Base-by-base conservation (phyloP, 2,113 vertebrate genomes). In the Condylura cristata region DNA sequence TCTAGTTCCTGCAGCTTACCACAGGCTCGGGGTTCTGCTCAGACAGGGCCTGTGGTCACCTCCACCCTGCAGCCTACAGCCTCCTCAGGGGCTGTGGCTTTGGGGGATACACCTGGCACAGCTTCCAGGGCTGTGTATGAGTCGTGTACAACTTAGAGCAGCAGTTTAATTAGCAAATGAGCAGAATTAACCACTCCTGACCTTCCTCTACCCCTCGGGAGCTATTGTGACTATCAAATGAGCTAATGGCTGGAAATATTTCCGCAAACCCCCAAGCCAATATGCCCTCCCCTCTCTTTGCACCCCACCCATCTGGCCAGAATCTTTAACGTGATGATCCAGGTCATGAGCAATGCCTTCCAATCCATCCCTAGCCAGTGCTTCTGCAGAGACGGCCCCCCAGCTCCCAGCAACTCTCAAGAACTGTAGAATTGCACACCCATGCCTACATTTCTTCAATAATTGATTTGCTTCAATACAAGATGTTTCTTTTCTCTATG, bases 211-310 rank as follows among this genome's bases (percentile, higher is more conserved):
- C 30, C 20, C 66, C 30, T 32, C 66, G 70, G 91, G 66, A 95
- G 56, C 76, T 66, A 39, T 58, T 24, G 37, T 71, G 61, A 92
- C 61, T 61, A 89, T 61, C 81, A 76, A 20, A 58, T 51, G 82
- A 93, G 30, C 91, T 79, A 74, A 93, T 58, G 26, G 70, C 90
- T 68, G 72, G 51, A 68, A 95, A 83, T 66, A 76, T 46, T 87
- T 72, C 26, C 53, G 48, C 71, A 61, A 24, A 61, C 30, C 68
- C 71, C 78, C 53, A 51, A 87, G 76, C 82, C 93, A 84, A 70
- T 0, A 3, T 20, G 0, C 32, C 18, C 71, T 79, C 76, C 30
- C 48, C 11, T 26, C 68, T 75, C 3, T 13, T 78, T 53, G 16
- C 58, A 66, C 82, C 51, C 46, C 34, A 30, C 48, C 89, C 56